Percentiles rank a stretch among this genome's conserved stretches.
Evolutionary conservation across 2,888 invertebrate species (phyloP).

Genomic region (Tholera decimalis): DNA sequence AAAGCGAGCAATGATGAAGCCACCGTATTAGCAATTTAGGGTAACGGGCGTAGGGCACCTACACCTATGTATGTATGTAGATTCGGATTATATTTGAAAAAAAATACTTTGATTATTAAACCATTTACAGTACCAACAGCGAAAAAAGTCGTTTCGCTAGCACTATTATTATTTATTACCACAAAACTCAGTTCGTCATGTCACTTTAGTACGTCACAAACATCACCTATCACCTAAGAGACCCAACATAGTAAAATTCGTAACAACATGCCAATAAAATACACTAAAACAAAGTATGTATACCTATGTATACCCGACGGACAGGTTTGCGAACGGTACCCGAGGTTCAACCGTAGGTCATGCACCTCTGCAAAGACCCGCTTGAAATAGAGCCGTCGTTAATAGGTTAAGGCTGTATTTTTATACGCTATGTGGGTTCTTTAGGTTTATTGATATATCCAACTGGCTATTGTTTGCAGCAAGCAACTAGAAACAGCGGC

Average conservation of each 20-base stretch:
- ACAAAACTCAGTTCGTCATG: background rate
- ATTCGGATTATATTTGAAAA: no score
- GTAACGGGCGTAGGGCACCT: no score
- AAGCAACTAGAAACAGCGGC: background rate
- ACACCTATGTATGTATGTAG: no score
- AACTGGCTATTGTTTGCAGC: background rate
- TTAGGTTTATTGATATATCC: slow-evolving; percentile 3
- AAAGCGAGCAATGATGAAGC: no score
- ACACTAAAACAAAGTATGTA: slow-evolving; percentile 47
- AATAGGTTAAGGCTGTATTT: slow-evolving; percentile 52
- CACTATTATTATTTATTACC: background rate
- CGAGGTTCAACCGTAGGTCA: slow-evolving; percentile 75
- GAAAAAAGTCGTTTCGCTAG: background rate
- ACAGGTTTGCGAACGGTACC: slow-evolving; percentile 86
- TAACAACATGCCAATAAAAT: slow-evolving; percentile 44
- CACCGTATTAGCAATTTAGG: no score
- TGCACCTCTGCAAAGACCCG: slow-evolving; percentile 70
- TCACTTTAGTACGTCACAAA: background rate
- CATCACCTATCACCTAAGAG: slow-evolving; percentile 1
- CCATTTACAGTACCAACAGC: background rate
- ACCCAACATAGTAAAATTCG: slow-evolving; percentile 11
- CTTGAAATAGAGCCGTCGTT: slow-evolving; percentile 61
- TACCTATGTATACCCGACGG: slow-evolving; percentile 40
- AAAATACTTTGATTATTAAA: no score
- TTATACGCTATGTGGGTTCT: slow-evolving; percentile 26